These are phyloP conservation scores for Tetragonula carbonaria DNA, from an alignment of 2,888 invertebrate genomes.

Conservation along the genomic window DNA sequence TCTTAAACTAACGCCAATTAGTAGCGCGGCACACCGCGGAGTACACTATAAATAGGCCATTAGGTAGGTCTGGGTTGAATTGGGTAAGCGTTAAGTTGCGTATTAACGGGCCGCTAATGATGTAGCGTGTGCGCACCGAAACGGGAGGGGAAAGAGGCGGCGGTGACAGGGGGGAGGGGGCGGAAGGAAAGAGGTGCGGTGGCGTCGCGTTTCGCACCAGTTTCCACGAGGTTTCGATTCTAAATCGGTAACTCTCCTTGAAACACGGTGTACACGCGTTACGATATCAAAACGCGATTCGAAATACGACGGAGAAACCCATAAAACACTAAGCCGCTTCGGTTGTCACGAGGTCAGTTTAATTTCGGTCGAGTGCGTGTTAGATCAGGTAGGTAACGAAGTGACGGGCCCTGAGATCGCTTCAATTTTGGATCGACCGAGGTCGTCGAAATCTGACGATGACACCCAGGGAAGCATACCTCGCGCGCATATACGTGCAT, in stretches of 20 bases:
- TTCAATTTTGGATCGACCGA: constrained; percentile 18
- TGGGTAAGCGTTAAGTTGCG: constrained; percentile 63
- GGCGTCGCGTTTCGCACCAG: constrained; percentile 6
- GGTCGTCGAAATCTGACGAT: background rate
- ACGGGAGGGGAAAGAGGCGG: background rate
- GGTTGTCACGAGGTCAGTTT: constrained; percentile 47
- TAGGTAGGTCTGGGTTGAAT: constrained; percentile 72
- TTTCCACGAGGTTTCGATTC: constrained; percentile 6
- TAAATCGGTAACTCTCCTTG: constrained; percentile 12
- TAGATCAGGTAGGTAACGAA: background rate
- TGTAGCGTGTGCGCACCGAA: constrained; percentile 23
- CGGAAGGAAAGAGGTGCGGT: background rate
- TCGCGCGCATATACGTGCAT: background rate
- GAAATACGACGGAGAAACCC: constrained; percentile 3
- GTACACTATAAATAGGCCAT: constrained; percentile 66
- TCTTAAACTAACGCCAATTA: constrained; percentile 71
- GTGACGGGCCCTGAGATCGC: background rate
- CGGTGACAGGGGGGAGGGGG: background rate
- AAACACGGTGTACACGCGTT: background rate
- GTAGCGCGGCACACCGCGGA: constrained; percentile 50
- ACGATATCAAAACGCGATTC: constrained; percentile 17
- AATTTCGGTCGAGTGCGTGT: constrained; percentile 21
- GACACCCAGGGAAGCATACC: background rate
- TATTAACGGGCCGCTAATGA: constrained; percentile 61
- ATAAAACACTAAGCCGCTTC: constrained; percentile 10